A percentile compares a stretch with the other conserved stretches of the same genome.
These are phyloP conservation scores for Psammodynastes pulverulentus DNA, from an alignment of 2,113 vertebrate species.

Conservation along the genomic window DNA sequence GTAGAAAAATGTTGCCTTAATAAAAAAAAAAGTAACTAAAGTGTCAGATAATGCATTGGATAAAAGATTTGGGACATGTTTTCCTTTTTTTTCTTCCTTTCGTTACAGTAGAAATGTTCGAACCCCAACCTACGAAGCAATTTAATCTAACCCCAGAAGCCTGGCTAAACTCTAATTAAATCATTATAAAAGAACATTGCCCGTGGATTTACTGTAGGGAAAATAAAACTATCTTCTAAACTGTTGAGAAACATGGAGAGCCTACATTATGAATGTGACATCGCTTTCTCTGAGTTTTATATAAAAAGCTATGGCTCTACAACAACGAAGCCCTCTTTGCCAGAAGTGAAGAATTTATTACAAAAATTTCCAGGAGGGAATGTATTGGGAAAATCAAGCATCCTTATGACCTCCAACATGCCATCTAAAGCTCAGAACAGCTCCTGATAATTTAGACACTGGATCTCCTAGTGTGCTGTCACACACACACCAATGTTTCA, in stretches of 20 bases:
- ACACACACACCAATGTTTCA: not conserved
- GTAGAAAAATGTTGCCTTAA: not conserved
- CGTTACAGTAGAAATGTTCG: not conserved
- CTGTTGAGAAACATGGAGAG: not conserved
- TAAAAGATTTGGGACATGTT: not conserved
- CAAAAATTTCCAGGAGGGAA: not conserved
- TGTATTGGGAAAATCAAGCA: not conserved
- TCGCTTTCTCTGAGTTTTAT: not conserved
- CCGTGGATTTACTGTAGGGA: not conserved
- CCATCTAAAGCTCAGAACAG: not conserved
- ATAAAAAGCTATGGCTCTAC: not conserved
- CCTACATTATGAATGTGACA: not conserved
- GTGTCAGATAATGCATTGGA: not conserved
- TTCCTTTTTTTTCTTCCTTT: not conserved
- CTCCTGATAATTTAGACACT: not conserved
- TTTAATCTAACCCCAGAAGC: not conserved
- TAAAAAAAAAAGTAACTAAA: not conserved
- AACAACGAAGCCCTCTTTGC: not conserved
- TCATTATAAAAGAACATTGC: not conserved
- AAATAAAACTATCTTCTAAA: not conserved
- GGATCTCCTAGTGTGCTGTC: not conserved
- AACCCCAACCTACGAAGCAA: not conserved
- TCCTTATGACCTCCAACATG: not conserved
- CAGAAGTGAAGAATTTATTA: not conserved
- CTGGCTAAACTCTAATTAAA: slow-evolving; percentile 10